phyloP scores from a whole-genome alignment of 2,113 vertebrate species.

The Tachuris rubrigastra region DNA sequence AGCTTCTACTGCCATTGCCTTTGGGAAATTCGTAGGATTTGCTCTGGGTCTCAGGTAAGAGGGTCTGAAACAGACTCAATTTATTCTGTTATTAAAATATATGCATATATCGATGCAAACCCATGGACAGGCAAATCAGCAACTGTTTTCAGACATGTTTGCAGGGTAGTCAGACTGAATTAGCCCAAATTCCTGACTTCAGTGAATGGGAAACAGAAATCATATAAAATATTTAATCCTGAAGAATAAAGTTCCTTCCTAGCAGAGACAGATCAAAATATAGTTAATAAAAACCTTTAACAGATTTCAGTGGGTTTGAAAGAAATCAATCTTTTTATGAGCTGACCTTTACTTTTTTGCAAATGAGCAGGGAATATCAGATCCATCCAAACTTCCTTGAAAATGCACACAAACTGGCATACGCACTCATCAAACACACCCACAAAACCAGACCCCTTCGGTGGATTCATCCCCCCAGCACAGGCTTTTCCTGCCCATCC shows the following conservation, averaged over 20 bases:
- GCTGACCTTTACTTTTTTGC: not conserved
- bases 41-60: conserved; percentile 82
- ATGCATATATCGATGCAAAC: not conserved
- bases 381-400: not conserved
- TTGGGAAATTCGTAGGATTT: conserved; percentile 79
- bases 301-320: not conserved
- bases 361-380: not conserved
- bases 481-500: not conserved
- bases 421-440: not conserved
- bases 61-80: not conserved
- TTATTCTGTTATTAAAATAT: not conserved
- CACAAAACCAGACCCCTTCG: not conserved
- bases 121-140: not conserved
- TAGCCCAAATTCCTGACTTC: not conserved
- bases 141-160: not conserved
- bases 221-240: not conserved
- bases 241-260: not conserved
- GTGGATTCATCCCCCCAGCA: not conserved
- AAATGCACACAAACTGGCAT: not conserved
- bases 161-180: not conserved
- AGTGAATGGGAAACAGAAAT: not conserved
- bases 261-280: not conserved
- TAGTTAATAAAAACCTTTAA: not conserved
- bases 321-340: not conserved
- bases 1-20: conserved; percentile 63